These are phyloP conservation scores for Drosophila mojavensis DNA, from an alignment of 1,140 invertebrate genomes.

Conservation along the genomic window DNA sequence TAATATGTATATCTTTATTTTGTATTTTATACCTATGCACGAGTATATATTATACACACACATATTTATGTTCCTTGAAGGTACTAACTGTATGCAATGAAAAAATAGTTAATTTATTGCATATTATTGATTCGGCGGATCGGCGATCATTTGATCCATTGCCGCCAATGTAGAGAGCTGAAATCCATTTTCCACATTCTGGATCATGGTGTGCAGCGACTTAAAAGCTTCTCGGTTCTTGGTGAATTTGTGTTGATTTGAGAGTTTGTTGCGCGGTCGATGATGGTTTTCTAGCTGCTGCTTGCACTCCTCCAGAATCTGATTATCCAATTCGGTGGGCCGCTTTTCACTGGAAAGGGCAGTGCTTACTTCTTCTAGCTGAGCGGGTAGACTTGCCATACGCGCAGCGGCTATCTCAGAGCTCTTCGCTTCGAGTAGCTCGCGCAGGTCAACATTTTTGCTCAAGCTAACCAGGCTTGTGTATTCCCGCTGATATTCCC, in stretches of 20 bases:
- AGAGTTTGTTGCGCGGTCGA: conserved; percentile 26
- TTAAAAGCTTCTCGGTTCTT: conserved; percentile 34
- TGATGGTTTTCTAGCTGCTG: conserved; percentile 31
- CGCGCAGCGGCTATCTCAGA: neutral
- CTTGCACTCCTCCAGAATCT: conserved; percentile 30
- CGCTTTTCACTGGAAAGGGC: conserved; percentile 37
- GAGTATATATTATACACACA: too few species aligned
- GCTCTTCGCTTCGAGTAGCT: conserved; percentile 13
- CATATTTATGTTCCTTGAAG: conserved; percentile 9
- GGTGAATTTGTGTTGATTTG: conserved; percentile 42
- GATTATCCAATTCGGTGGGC: conserved; percentile 4
- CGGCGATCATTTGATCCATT: conserved; percentile 46
- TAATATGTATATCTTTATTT: too few species aligned
- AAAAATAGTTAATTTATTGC: neutral
- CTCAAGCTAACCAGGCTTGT: conserved; percentile 24
- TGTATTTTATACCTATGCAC: too few species aligned
- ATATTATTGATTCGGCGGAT: conserved; percentile 15
- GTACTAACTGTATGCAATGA: neutral
- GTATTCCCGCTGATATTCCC: conserved; percentile 54
- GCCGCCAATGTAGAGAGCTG: conserved; percentile 49
- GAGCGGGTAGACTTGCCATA: neutral
- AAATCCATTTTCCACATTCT: conserved; percentile 49
- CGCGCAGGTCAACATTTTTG: conserved; percentile 34
- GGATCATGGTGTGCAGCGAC: conserved; percentile 19
- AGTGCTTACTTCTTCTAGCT: neutral